Percentiles rank a stretch among this genome's conserved stretches.
phyloP scores from a whole-genome alignment of 2,888 invertebrate species.

The Drosophila tripunctata region DNA sequence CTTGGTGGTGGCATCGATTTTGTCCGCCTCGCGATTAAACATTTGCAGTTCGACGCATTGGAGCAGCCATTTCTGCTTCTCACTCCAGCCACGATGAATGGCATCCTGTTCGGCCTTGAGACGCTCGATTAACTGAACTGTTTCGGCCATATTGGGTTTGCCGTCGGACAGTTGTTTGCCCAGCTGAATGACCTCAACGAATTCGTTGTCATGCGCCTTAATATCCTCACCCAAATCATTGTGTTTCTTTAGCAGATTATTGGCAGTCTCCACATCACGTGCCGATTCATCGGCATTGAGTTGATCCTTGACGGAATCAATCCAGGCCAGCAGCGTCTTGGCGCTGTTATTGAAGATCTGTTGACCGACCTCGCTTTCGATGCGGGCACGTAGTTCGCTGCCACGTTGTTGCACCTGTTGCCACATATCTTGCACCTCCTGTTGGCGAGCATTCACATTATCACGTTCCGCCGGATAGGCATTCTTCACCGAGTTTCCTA shows the following conservation, averaged over 20 bases:
- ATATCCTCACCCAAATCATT: constrained; percentile 96
- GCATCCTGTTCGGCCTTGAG: constrained; percentile 91
- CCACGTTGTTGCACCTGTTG: constrained; percentile 94
- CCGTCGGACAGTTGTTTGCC: constrained; percentile 90
- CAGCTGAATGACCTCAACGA: constrained; percentile 91
- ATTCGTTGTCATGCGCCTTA: constrained; percentile 94
- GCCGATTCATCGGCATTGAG: constrained; percentile 92
- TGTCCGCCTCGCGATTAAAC: constrained; percentile 98
- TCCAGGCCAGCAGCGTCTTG: constrained; percentile 92
- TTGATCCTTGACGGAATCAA: constrained; percentile 91
- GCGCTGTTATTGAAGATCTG: constrained; percentile 91
- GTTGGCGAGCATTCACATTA: constrained; percentile 93
- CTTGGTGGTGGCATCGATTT: constrained; percentile 97
- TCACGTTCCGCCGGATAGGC: constrained; percentile 95
- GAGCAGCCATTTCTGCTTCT: constrained; percentile 93
- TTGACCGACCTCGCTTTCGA: constrained; percentile 97
- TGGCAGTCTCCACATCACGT: constrained; percentile 96
- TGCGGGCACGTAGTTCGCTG: constrained; percentile 90
- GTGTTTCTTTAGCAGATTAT: constrained; percentile 94
- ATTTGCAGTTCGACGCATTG: constrained; percentile 95
- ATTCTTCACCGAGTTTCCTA: constrained; percentile 95
- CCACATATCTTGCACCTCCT: constrained; percentile 95
- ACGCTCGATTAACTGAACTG: constrained; percentile 89
- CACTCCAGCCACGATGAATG: constrained; percentile 91
- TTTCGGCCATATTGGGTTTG: constrained; percentile 91